These are phyloP conservation scores for Micromys minutus DNA, from an alignment of 2,113 vertebrate genomes.

Conservation along the genomic window DNA sequence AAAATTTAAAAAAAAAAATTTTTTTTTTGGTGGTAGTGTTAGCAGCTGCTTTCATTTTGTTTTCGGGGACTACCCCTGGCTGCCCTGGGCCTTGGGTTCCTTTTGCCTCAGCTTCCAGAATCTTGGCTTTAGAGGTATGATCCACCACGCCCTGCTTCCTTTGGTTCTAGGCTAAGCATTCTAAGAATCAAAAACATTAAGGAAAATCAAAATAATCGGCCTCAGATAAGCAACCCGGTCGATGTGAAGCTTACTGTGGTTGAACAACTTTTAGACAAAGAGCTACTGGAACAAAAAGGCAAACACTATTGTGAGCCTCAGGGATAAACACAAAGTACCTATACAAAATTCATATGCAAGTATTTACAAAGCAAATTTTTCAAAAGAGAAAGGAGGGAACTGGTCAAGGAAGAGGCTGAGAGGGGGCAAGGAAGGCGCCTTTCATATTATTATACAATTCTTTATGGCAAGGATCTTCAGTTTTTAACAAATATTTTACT, in stretches of 20 bases:
- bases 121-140: not conserved
- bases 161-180: not conserved
- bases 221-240: not conserved
- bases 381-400: not conserved
- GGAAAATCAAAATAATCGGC: not conserved
- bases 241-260: not conserved
- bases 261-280: not conserved
- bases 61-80: not conserved
- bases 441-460: not conserved
- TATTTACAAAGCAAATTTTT: not conserved
- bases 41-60: not conserved
- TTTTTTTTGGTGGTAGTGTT: not conserved
- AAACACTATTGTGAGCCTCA: not conserved
- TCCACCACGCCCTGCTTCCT: not conserved
- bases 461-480: not conserved
- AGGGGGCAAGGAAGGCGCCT: not conserved
- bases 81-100: not conserved
- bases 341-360: not conserved
- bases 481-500: not conserved
- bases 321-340: too few relatives aligned
- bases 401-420: not conserved
- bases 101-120: not conserved
- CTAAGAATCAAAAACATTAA: slow-evolving; percentile 46
- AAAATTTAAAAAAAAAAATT: too few relatives aligned
- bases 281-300: not conserved